Base-by-base conservation (phyloP, 2,888 invertebrate species). In the Cosmia pyralina region DNA sequence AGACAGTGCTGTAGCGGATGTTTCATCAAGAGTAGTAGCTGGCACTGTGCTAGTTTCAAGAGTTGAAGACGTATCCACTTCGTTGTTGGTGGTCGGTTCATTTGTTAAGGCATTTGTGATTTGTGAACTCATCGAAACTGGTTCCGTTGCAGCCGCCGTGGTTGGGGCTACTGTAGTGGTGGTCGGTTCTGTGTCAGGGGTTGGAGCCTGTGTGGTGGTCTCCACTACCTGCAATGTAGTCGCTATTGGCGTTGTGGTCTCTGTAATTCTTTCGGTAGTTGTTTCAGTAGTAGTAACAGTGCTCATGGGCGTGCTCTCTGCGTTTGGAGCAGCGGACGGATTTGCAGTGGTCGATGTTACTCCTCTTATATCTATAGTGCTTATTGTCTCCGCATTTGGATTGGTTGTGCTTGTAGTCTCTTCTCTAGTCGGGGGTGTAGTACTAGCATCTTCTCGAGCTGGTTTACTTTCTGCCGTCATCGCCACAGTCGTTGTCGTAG, bases 371-470 rank as follows among this genome's bases (percentile, higher is more conserved):
- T 85, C 86, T 58, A 87, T 50, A 1, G 84, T 83, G 58, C 59
- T 75, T 69, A 94, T 87, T 55, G 92, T 93, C 84, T 94, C 94
- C 28, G 91, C 90, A 72, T 91, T 93, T 46, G 94, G 91, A 69
- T 91, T 93, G 7, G 84, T 77, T 41, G 86, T 87, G 55, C 65
- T 62, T 5, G 87, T 85, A 41, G 93, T 93, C 79, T 94, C 93
- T 87, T 93, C 92, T 83, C 85, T 90, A 57, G 88, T 84, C 17
- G 82, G 63, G 15, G 89, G 79, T 48, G 86, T 81, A 52, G 91
- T 88, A 48, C 90, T 79, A 41, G 86, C 71, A 64, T 90, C 90
- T 77, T 89, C 89, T 59, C 85, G 87, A 64, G 73, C 59, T 55
- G 89, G 88, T 71, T 87, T 85, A 66, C 76, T 89, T 58, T 87